Conservation (phyloP, 2,113 vertebrate genomes). For the Bolborhynchus lineola region DNA sequence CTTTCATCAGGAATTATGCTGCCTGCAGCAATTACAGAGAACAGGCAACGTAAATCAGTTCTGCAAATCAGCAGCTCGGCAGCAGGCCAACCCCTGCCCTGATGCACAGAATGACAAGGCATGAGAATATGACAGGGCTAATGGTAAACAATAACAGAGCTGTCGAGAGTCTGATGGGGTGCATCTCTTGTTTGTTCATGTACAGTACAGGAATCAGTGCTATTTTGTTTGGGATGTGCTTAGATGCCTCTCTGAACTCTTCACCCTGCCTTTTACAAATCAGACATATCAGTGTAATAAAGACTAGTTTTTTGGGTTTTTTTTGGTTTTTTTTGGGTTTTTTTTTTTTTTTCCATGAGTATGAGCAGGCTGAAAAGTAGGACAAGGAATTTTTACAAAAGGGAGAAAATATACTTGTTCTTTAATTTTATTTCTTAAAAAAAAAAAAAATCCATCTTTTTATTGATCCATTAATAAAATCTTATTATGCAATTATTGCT, state of each 20-base stretch:
- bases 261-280: conserved; percentile 65
- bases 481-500: not conserved
- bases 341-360: not conserved
- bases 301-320: not conserved
- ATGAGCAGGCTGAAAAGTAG: conserved; percentile 29
- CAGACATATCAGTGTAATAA: conserved; percentile 50
- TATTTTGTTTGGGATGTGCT: conserved; percentile 62
- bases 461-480: not conserved
- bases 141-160: conserved; percentile 73
- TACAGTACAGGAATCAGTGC: conserved; percentile 31
- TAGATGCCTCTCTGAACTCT: conserved; percentile 70
- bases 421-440: not conserved
- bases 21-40: not conserved
- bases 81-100: conserved; percentile 21
- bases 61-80: conserved; percentile 39
- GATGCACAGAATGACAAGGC: conserved; percentile 61
- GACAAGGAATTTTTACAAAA: not conserved
- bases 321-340: no score
- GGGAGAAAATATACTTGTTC: not conserved
- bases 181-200: conserved; percentile 48
- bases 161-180: conserved; percentile 51
- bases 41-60: not conserved
- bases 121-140: conserved; percentile 61
- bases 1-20: conserved; percentile 74
- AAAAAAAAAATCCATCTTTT: not conserved